A percentile compares a stretch with the other conserved stretches of the same genome.
Conservation (phyloP, 1,140 invertebrate species). For the Tribolium castaneum region DNA sequence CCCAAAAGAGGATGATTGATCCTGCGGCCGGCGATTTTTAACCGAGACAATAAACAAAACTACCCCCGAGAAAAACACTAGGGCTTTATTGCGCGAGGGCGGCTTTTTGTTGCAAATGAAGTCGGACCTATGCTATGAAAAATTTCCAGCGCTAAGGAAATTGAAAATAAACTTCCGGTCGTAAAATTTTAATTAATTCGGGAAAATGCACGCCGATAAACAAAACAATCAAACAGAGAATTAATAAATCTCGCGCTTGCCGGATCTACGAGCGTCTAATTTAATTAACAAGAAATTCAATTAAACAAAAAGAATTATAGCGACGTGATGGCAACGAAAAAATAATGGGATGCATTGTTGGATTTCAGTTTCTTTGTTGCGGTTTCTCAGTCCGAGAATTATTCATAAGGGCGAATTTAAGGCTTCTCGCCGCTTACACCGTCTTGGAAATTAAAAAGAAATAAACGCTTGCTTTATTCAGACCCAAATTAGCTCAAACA, state of each 20-base stretch:
- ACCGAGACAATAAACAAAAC: conserved; percentile 30
- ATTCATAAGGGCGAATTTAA: not conserved
- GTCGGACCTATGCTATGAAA: not conserved
- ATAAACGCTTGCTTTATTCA: too few species aligned
- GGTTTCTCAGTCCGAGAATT: not conserved
- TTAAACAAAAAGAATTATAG: conserved; percentile 16
- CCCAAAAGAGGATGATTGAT: conserved; percentile 8
- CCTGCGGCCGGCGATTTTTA: not conserved
- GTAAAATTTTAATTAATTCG: conserved; percentile 30
- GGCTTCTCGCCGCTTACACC: not conserved
- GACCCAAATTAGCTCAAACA: too few species aligned
- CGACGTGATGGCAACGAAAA: conserved; percentile 13
- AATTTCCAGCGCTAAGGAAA: not conserved
- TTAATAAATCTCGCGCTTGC: conserved; percentile 18
- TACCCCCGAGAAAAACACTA: not conserved
- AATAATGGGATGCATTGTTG: not conserved
- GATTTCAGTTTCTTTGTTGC: not conserved
- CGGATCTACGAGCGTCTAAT: conserved; percentile 1
- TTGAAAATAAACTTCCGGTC: conserved; percentile 5
- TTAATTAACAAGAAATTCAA: conserved; percentile 32
- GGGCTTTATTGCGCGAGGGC: conserved; percentile 18
- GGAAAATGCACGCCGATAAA: not conserved
- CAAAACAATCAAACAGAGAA: conserved; percentile 30
- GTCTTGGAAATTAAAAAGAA: too few species aligned
- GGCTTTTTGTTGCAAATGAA: conserved; percentile 25